Evolutionary conservation across 2,888 invertebrate genomes (phyloP).

Genomic region (Eristalis intricaria): DNA sequence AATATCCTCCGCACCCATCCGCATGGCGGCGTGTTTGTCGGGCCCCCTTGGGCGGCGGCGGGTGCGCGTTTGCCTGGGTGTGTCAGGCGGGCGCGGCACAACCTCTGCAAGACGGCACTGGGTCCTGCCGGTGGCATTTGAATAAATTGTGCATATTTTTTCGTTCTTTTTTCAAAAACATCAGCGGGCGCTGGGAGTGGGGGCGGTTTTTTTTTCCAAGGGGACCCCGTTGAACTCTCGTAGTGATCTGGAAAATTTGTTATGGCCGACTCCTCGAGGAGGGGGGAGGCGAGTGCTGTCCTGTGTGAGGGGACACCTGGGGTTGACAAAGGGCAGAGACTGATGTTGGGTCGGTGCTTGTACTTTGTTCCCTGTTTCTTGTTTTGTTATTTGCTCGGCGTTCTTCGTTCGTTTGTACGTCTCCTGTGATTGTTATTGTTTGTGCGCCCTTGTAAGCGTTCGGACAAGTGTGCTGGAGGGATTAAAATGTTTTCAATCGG

Average conservation of each 20-base stretch:
- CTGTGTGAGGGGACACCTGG: constrained; percentile 21
- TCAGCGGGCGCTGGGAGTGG: constrained; percentile 2
- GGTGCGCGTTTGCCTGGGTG: not conserved
- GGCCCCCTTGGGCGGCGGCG: too few relatives aligned
- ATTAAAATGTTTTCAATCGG: not conserved
- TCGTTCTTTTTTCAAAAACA: constrained; percentile 24
- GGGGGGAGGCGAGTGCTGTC: constrained; percentile 31
- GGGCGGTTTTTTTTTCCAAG: not conserved
- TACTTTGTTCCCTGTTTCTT: not conserved
- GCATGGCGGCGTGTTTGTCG: not conserved
- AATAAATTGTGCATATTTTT: constrained; percentile 35
- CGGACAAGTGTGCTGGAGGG: not conserved
- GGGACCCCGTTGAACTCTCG: not conserved
- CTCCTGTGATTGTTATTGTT: not conserved
- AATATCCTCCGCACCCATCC: constrained; percentile 14
- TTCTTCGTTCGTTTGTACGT: not conserved
- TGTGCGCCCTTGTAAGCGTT: not conserved
- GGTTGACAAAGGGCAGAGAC: constrained; percentile 14
- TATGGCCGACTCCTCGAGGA: constrained; percentile 17
- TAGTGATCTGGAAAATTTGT: constrained; percentile 47
- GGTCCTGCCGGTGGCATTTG: constrained; percentile 46
- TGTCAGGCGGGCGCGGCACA: not conserved
- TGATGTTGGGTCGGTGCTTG: not conserved
- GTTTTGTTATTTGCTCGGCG: not conserved
- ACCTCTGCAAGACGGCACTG: not conserved